These are phyloP conservation scores for Heliconius melpomene DNA, from an alignment of 1,140 invertebrate species.

Conservation along the genomic window DNA sequence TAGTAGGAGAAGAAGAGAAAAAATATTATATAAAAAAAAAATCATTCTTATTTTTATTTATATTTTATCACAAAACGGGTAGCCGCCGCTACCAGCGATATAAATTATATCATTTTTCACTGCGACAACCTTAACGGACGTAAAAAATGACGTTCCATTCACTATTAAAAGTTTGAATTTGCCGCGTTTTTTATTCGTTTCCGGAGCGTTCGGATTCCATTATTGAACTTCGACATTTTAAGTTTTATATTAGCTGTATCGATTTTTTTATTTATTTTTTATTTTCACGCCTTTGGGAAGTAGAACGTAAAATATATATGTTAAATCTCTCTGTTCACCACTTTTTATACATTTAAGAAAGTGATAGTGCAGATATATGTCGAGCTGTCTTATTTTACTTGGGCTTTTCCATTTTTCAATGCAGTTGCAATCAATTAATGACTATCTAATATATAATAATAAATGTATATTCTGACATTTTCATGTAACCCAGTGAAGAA, in stretches of 20 bases:
- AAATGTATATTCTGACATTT: no score
- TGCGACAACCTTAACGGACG: conserved; percentile 76
- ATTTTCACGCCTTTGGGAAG: neutral
- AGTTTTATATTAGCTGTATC: conserved; percentile 19
- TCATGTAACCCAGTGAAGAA: no score
- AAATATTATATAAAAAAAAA: conserved; percentile 66
- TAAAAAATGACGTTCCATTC: conserved; percentile 80
- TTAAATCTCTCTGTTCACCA: neutral
- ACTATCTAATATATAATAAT: no score
- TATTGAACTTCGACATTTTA: conserved; percentile 60
- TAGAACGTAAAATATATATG: neutral
- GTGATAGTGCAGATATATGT: no score
- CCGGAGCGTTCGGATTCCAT: conserved; percentile 75
- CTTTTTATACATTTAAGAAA: no score
- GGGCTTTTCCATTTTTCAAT: no score
- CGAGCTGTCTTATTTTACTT: no score
- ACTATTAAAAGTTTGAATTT: conserved; percentile 75
- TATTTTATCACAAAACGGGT: conserved; percentile 76
- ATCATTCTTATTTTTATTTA: conserved; percentile 49
- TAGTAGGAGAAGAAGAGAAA: conserved; percentile 74
- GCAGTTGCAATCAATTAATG: no score
- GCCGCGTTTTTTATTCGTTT: conserved; percentile 80
- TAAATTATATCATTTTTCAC: conserved; percentile 81
- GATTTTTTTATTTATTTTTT: neutral
- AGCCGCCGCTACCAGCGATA: conserved; percentile 76